A percentile compares a stretch with the other conserved stretches of the same genome.
These are phyloP conservation scores for Rhinoderma darwinii DNA, from an alignment of 2,113 vertebrate species.

Conservation along the genomic window DNA sequence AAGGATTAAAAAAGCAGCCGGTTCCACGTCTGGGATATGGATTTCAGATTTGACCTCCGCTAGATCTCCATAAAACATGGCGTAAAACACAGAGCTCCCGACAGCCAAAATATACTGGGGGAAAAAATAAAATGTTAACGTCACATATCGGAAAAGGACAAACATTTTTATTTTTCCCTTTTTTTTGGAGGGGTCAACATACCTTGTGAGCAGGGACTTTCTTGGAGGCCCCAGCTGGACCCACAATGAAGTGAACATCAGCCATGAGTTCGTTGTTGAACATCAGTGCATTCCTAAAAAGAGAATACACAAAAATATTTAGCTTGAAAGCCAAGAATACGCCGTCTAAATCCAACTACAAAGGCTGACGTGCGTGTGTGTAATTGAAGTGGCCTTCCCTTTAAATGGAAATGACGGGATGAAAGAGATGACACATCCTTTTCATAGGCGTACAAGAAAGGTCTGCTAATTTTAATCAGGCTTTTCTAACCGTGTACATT, in stretches of 20 bases:
- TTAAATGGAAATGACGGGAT: slow-evolving; percentile 5
- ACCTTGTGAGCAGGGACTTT: slow-evolving; percentile 97
- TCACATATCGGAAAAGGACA: background rate
- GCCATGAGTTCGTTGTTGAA: slow-evolving; percentile 99
- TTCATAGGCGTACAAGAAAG: slow-evolving; percentile 13
- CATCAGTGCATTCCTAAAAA: slow-evolving; percentile 93
- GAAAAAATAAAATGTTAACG: slow-evolving; percentile 8
- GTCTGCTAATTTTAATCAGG: slow-evolving; percentile 28
- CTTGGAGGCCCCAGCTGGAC: slow-evolving; percentile 80
- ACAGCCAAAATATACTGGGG: slow-evolving; percentile 95
- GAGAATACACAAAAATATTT: background rate
- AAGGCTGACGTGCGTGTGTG: background rate
- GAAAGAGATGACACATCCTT: slow-evolving; percentile 21
- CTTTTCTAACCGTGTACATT: background rate
- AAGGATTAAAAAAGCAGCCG: slow-evolving; percentile 93
- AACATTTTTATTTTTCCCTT: background rate
- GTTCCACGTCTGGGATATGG: slow-evolving; percentile 98
- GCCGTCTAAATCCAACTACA: slow-evolving; percentile 13
- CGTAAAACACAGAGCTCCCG: slow-evolving; percentile 97
- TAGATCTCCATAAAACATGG: slow-evolving; percentile 98
- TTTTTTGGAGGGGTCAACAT: slow-evolving; percentile 51
- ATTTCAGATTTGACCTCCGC: slow-evolving; percentile 94
- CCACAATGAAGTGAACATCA: slow-evolving; percentile 94
- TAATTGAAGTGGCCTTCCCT: slow-evolving; percentile 18
- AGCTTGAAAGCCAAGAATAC: background rate